Base-by-base conservation (phyloP, 2,113 vertebrate species). In the Xiphophorus maculatus region DNA sequence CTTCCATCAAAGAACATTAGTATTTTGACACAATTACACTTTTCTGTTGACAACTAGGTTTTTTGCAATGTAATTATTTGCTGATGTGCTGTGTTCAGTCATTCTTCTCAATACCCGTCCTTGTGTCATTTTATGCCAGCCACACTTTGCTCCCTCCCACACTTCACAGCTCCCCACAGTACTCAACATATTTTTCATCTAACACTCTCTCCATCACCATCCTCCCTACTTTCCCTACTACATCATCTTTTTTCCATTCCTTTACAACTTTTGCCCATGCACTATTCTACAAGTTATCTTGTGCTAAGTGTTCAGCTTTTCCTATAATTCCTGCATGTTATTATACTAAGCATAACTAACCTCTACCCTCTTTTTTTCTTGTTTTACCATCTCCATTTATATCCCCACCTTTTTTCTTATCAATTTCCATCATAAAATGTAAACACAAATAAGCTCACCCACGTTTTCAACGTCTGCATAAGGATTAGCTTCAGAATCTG, bases 401-500 rank as follows among this genome's bases (percentile, higher is more conserved):
- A 63, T 5, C 40, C 65, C 58, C 14, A 19, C 69, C 27, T 77
- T 86, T 42, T 69, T 60, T 74, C 22, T 79, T 42, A 4, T 77
- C 54, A 63, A 84, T 82, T 76, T 87, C 77, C 80, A 87, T 84
- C 77, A 58, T 73, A 75, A 86, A 88, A 88, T 89, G 84, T 88
- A 92, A 90, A 93, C 87, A 90, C 68, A 88, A 80, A 87, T 89
- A 73, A 67, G 74, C 88, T 84, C 84, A 72, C 80, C 63, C 69
- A 69, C 83, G 76, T 84, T 87, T 80, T 69, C 71, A 74, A 37
- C 65, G 81, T 84, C 86, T 88, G 75, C 73, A 74, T 77, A 42
- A 86, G 84, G 82, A 77, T 89, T 84, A 63, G 71, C 79, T 86
- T 90, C 80, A 86, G 73, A 77, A 76, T n/a, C 76, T 73, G 70